phyloP scores from a whole-genome alignment of 2,888 invertebrate genomes.

The Stenurella melanura region DNA sequence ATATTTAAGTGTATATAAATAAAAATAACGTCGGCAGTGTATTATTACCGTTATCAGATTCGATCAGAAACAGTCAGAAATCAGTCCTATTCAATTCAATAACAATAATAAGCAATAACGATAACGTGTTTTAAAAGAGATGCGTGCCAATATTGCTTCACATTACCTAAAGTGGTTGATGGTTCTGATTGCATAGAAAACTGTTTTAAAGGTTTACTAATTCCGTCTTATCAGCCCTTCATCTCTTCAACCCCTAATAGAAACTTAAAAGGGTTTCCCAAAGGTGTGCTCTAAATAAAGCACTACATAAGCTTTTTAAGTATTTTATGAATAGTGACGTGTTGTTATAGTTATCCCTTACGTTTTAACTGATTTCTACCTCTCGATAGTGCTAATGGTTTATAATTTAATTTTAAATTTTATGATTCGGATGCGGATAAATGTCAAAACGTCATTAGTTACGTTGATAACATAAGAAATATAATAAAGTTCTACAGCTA shows the following conservation, averaged over 20 bases:
- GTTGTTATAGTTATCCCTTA: slow-evolving; percentile 56
- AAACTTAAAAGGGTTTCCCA: slow-evolving; percentile 60
- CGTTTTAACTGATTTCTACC: slow-evolving; percentile 50
- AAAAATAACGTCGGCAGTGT: slow-evolving; percentile 51
- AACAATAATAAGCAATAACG: slow-evolving; percentile 61
- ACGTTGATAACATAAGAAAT: slow-evolving; percentile 32
- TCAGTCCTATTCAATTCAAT: slow-evolving; percentile 60
- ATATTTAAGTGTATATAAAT: slow-evolving; percentile 51
- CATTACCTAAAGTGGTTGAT: slow-evolving; percentile 66
- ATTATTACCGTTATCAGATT: slow-evolving; percentile 57
- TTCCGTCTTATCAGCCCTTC: slow-evolving; percentile 64
- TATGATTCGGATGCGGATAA: slow-evolving; percentile 59
- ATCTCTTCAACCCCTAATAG: slow-evolving; percentile 60
- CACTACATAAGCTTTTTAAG: slow-evolving; percentile 59
- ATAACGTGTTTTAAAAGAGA: slow-evolving; percentile 56
- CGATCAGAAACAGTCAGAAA: slow-evolving; percentile 59
- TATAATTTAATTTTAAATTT: slow-evolving; percentile 58
- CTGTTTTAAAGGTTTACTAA: slow-evolving; percentile 63
- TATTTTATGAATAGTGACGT: slow-evolving; percentile 56
- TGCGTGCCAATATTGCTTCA: slow-evolving; percentile 62
- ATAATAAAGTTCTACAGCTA: background rate
- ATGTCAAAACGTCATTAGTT: slow-evolving; percentile 57
- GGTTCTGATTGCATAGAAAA: slow-evolving; percentile 64
- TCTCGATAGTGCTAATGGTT: slow-evolving; percentile 59
- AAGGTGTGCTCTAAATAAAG: slow-evolving; percentile 58